These are phyloP conservation scores for Caenorhabditis inopinata DNA, from an alignment of 1,140 invertebrate species.

Conservation along the genomic window DNA sequence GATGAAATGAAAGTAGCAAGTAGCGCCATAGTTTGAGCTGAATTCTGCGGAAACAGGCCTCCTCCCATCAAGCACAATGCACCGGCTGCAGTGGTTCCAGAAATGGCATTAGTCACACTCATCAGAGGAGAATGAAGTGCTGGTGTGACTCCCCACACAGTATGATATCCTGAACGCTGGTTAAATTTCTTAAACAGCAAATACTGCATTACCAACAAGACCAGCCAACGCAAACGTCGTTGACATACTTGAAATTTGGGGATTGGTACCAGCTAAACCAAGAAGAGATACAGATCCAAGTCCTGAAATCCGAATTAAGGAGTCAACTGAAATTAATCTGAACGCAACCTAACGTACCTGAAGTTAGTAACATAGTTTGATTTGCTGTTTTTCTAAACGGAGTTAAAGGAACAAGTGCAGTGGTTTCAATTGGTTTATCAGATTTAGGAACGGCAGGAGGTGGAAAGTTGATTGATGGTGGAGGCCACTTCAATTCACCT, in stretches of 20 bases:
- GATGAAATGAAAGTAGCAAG: slow-evolving; percentile 82
- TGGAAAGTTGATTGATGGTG: slow-evolving; percentile 69
- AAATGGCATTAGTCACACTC: slow-evolving; percentile 89
- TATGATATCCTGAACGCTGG: slow-evolving; percentile 74
- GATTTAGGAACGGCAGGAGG: slow-evolving; percentile 65
- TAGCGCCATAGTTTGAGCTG: slow-evolving; percentile 75
- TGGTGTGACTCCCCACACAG: slow-evolving; percentile 86
- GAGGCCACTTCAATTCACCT: slow-evolving; percentile 79
- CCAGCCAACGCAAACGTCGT: slow-evolving; percentile 80
- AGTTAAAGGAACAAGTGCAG: slow-evolving; percentile 49
- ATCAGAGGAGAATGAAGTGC: slow-evolving; percentile 86
- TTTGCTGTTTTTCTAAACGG: slow-evolving; percentile 24
- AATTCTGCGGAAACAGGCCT: slow-evolving; percentile 75
- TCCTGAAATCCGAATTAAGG: slow-evolving; percentile 68
- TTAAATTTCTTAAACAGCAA: neutral
- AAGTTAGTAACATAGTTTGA: slow-evolving; percentile 1
- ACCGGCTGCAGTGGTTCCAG: slow-evolving; percentile 85
- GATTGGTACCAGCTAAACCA: slow-evolving; percentile 78
- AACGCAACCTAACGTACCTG: no score
- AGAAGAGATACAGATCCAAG: slow-evolving; percentile 75
- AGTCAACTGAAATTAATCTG: slow-evolving; percentile 39
- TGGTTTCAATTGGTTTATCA: slow-evolving; percentile 9
- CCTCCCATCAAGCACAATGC: slow-evolving; percentile 79
- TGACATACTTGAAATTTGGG: slow-evolving; percentile 82
- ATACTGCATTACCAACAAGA: slow-evolving; percentile 73